Percentiles rank a stretch among this genome's conserved stretches.
Conservation (phyloP, 1,140 invertebrate genomes). For the Thereuonema tuberculata region DNA sequence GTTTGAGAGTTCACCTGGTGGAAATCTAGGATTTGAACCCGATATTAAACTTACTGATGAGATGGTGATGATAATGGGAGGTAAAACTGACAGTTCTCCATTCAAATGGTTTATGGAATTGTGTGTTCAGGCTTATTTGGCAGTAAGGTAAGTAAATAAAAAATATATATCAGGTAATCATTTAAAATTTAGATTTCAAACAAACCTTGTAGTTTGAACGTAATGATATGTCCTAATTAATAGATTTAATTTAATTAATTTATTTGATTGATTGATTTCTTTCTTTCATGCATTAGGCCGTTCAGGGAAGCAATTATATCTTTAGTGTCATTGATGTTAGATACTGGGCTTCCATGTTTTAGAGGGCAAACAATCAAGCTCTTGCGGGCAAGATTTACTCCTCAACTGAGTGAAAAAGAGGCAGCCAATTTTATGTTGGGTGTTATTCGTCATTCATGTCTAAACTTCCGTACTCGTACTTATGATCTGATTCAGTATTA, state of each 20-base stretch:
- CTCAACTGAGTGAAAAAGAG: conserved; percentile 77
- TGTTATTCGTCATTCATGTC: conserved; percentile 84
- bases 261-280: too few species aligned
- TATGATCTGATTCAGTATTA: conserved; percentile 99
- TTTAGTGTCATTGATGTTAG: conserved; percentile 92
- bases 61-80: conserved; percentile 99
- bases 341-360: conserved; percentile 98
- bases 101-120: conserved; percentile 97
- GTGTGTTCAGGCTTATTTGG: conserved; percentile 92
- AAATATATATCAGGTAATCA: too few species aligned
- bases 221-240: too few species aligned
- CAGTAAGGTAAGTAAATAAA: conserved; percentile 57
- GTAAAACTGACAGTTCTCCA: conserved; percentile 89
- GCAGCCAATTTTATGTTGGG: conserved; percentile 89
- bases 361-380: conserved; percentile 95
- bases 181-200: too few species aligned
- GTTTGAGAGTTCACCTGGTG: conserved; percentile 98
- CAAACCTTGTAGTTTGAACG: too few species aligned
- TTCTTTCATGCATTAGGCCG: conserved; percentile 49
- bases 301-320: conserved; percentile 94
- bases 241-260: too few species aligned
- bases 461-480: conserved; percentile 89
- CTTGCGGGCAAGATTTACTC: conserved; percentile 70
- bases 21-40: conserved; percentile 97
- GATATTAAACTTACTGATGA: conserved; percentile 98